Evolutionary conservation across 2,797 vertebrate species (phyloP).

Genomic region (Artibeus jamaicensis): DNA sequence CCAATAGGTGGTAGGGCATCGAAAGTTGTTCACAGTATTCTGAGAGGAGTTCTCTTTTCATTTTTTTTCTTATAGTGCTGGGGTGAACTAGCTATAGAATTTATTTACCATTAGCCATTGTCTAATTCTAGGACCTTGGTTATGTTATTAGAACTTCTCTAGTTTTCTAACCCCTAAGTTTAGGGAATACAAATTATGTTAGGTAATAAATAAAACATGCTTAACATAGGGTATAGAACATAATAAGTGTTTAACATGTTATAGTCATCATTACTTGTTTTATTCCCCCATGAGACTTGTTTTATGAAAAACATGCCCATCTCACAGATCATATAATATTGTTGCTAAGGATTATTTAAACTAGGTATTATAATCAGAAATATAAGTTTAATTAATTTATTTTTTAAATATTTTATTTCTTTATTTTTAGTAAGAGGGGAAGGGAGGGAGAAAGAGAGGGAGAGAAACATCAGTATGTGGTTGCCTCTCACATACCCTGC

Average conservation of each 20-base stretch:
- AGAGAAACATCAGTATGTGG: too few species aligned
- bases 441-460: too few species aligned
- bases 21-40: not conserved
- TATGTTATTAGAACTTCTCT: not conserved
- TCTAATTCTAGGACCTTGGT: not conserved
- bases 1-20: not conserved
- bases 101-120: not conserved
- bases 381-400: constrained; percentile 21
- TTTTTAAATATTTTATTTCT: too few species aligned
- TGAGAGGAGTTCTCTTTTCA: not conserved
- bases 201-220: constrained; percentile 16
- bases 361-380: not conserved
- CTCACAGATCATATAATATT: not conserved
- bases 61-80: not conserved
- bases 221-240: not conserved
- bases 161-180: not conserved
- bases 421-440: too few species aligned
- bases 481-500: too few species aligned
- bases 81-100: not conserved
- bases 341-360: constrained; percentile 10
- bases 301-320: not conserved
- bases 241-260: not conserved
- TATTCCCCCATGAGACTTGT: not conserved
- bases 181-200: not conserved
- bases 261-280: not conserved